These are phyloP conservation scores for Ophion ellenae DNA, from an alignment of 2,888 invertebrate species.

Conservation along the genomic window DNA sequence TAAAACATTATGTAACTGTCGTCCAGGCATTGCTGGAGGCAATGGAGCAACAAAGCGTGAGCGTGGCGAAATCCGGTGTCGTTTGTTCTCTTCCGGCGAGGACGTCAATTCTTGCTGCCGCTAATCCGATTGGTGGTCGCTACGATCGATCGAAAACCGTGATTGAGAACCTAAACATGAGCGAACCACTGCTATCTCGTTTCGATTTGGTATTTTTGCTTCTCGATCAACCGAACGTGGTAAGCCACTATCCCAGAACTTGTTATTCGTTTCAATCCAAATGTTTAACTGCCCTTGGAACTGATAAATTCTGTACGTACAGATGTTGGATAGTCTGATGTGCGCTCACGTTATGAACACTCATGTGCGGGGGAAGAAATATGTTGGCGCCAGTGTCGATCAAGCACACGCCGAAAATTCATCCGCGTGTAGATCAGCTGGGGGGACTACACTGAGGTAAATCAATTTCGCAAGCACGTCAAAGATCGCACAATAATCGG, in stretches of 20 bases:
- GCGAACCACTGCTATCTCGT: slow-evolving; percentile 93
- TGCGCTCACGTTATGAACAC: slow-evolving; percentile 93
- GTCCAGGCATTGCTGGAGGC: slow-evolving; percentile 92
- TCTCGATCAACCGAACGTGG: slow-evolving; percentile 93
- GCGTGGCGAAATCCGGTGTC: slow-evolving; percentile 95
- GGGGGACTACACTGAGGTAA: slow-evolving; percentile 61
- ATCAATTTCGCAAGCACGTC: neutral
- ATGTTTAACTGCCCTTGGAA: neutral
- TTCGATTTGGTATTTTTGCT: slow-evolving; percentile 97
- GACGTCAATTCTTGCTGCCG: slow-evolving; percentile 95
- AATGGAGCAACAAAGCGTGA: slow-evolving; percentile 97
- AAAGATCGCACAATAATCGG: no score
- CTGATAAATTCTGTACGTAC: slow-evolving; percentile 73
- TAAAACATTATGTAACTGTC: no score
- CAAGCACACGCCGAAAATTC: slow-evolving; percentile 42
- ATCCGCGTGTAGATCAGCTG: slow-evolving; percentile 2
- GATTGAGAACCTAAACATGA: slow-evolving; percentile 94
- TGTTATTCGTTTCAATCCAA: neutral
- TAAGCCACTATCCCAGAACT: slow-evolving; percentile 74
- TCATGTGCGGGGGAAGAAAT: slow-evolving; percentile 85
- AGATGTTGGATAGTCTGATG: slow-evolving; percentile 90
- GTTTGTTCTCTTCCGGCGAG: slow-evolving; percentile 92
- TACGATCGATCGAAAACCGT: slow-evolving; percentile 95
- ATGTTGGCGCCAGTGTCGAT: slow-evolving; percentile 7
- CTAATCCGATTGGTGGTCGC: slow-evolving; percentile 95